Evolutionary conservation across 2,888 invertebrate species (phyloP).

Genomic region (Sepioteuthis lessoniana): DNA sequence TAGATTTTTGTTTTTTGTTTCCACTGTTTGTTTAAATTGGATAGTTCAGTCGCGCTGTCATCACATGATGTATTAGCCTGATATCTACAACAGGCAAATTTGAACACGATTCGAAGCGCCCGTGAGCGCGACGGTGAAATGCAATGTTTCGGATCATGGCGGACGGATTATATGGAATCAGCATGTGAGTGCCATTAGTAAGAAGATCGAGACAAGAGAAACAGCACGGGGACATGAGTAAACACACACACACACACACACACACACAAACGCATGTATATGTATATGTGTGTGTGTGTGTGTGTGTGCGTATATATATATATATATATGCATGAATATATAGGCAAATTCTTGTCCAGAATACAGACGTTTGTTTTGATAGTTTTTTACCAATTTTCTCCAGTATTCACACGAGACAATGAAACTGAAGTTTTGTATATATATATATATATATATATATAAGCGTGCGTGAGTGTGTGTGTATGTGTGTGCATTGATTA

Average conservation of each 20-base stretch:
- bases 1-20: no score
- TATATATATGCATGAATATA: no score
- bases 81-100: background rate
- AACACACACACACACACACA: background rate
- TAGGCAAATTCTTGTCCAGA: no score
- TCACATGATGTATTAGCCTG: background rate
- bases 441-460: no score
- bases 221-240: background rate
- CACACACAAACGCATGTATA: background rate
- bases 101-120: background rate
- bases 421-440: no score
- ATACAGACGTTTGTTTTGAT: no score
- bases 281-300: background rate
- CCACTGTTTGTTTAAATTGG: constrained; percentile 10
- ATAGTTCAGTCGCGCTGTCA: background rate
- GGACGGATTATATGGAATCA: background rate
- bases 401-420: no score
- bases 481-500: no score
- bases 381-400: no score
- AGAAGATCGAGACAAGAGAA: background rate
- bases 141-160: background rate
- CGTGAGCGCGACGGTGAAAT: background rate
- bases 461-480: no score
- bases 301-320: no score
- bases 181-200: background rate